Conservation (phyloP, 2,888 invertebrate genomes). For the Stenolophus ochropezus region DNA sequence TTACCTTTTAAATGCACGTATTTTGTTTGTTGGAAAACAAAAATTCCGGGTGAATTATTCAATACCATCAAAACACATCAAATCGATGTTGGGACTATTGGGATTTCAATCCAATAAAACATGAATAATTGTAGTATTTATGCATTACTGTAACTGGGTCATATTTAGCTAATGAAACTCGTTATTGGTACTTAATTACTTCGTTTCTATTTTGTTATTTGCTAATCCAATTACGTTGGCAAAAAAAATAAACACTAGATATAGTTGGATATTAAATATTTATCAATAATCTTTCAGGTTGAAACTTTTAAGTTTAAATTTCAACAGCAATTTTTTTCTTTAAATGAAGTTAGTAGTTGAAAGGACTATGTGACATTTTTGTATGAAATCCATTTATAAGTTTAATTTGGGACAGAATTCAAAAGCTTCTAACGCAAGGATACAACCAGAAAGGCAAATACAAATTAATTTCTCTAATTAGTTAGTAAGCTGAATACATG, state of each 20-base stretch:
- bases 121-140: neutral
- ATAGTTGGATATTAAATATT: too few species aligned
- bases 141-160: neutral
- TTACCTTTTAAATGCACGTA: neutral
- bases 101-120: neutral
- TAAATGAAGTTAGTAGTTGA: too few species aligned
- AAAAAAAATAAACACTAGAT: neutral
- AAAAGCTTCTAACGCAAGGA: neutral
- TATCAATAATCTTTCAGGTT: too few species aligned
- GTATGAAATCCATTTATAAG: constrained; percentile 4
- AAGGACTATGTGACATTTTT: too few species aligned
- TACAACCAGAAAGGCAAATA: constrained; percentile 40
- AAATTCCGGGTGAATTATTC: neutral
- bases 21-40: neutral
- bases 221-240: neutral
- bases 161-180: neutral
- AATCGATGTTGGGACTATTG: neutral
- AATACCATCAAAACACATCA: neutral
- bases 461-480: constrained; percentile 54
- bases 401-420: constrained; percentile 14
- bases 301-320: too few species aligned
- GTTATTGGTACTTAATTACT: neutral
- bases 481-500: constrained; percentile 30
- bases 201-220: neutral
- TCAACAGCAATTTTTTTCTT: too few species aligned